A percentile compares a stretch with the other conserved stretches of the same genome.
Conservation (phyloP, 2,797 vertebrate genomes). For the Steatocranus sp. region DNA sequence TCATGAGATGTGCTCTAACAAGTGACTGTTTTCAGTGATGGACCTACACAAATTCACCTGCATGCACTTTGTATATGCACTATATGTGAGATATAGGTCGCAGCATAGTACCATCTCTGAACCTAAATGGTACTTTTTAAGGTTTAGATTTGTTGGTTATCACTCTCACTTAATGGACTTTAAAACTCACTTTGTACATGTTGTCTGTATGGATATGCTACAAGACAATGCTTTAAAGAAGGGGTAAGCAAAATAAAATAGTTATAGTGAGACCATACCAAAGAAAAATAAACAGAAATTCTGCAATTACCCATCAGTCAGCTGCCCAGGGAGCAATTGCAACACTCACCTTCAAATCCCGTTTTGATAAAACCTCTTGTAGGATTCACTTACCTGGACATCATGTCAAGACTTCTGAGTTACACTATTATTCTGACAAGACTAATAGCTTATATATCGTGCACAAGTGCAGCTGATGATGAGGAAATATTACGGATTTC, state of each 20-base stretch:
- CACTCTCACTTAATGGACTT: neutral
- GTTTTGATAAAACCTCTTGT: slow-evolving; percentile 22
- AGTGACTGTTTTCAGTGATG: neutral
- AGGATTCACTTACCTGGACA: neutral
- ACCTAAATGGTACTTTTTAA: neutral
- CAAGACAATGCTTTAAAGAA: neutral
- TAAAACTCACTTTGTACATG: neutral
- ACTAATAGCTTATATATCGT: neutral
- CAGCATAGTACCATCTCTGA: neutral
- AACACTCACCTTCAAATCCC: slow-evolving; percentile 12
- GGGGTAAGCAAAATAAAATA: neutral
- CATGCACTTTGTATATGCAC: neutral
- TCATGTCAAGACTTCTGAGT: neutral
- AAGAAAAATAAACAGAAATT: neutral
- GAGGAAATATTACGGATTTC: neutral
- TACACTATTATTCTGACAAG: neutral
- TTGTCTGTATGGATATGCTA: neutral
- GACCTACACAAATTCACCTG: neutral
- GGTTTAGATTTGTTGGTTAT: neutral
- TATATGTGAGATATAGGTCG: neutral
- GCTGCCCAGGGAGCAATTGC: neutral
- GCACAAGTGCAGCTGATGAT: neutral
- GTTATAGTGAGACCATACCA: neutral
- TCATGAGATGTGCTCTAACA: neutral
- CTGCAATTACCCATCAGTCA: neutral